Conservation (phyloP, 2,888 invertebrate genomes). For the Drosophila gaucha region DNA sequence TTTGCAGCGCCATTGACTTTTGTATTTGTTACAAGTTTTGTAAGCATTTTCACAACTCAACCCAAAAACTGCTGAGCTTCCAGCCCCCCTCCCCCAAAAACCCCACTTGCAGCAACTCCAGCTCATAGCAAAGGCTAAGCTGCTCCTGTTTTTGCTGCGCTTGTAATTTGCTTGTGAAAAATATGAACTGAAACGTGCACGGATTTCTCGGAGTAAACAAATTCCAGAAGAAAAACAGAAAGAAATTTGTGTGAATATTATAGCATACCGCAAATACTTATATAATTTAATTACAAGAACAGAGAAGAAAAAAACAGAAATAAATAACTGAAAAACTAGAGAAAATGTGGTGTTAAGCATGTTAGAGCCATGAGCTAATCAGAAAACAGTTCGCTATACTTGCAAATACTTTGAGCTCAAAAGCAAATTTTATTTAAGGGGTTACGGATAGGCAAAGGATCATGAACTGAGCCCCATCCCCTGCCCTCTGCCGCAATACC, state of each 20-base stretch:
- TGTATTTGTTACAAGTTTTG: conserved; percentile 73
- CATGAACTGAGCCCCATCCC: neutral
- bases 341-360: conserved; percentile 1
- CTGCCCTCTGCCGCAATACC: too few species aligned
- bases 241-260: conserved; percentile 13
- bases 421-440: conserved; percentile 61
- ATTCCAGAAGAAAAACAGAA: conserved; percentile 28
- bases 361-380: neutral
- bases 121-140: conserved; percentile 48
- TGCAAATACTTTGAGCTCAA: conserved; percentile 56
- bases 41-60: conserved; percentile 60
- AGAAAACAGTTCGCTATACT: conserved; percentile 61
- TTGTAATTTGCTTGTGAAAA: conserved; percentile 72
- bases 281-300: conserved; percentile 27
- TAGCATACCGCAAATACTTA: conserved; percentile 16
- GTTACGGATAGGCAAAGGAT: conserved; percentile 51
- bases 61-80: conserved; percentile 43
- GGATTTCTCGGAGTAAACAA: conserved; percentile 68
- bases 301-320: neutral
- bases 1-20: conserved; percentile 79
- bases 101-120: conserved; percentile 23
- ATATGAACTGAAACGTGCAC: conserved; percentile 68
- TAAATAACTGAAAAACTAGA: conserved; percentile 2
- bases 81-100: neutral
- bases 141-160: conserved; percentile 61